Conservation (phyloP, 1,140 invertebrate species). For the Drosophila subobscura region DNA sequence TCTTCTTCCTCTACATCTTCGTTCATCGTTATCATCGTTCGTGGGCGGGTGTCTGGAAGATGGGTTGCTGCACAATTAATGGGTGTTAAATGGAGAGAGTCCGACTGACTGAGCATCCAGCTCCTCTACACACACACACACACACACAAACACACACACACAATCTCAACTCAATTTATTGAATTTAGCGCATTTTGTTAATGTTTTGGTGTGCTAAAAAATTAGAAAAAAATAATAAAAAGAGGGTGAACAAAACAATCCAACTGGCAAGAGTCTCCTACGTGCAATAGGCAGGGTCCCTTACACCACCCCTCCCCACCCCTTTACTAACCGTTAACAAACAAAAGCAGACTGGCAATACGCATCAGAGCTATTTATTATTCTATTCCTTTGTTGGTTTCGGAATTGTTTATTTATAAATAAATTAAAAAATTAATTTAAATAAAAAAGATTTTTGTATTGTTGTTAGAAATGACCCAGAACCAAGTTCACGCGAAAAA, state of each 20-base stretch:
- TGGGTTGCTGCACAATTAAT: too few relatives aligned
- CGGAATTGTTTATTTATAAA: conserved; percentile 1
- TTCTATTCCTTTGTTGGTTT: too few relatives aligned
- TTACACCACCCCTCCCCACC: not conserved
- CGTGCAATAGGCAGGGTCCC: too few relatives aligned
- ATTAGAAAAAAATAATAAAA: conserved; percentile 3
- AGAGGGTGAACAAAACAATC: not conserved
- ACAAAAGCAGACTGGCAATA: not conserved
- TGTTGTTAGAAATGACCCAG: conserved; percentile 45
- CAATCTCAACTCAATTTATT: conserved; percentile 35
- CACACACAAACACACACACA: conserved; percentile 18
- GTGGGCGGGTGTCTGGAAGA: too few relatives aligned
- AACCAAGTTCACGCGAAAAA: conserved; percentile 69
- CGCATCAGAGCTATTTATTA: too few relatives aligned
- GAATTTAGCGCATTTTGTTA: conserved; percentile 58
- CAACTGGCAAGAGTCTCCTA: not conserved
- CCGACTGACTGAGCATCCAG: not conserved
- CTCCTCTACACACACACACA: conserved; percentile 5
- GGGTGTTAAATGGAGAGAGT: too few relatives aligned
- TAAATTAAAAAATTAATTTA: not conserved
- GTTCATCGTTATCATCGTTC: too few relatives aligned
- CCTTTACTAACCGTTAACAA: not conserved
- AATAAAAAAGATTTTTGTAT: not conserved
- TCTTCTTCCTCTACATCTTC: too few relatives aligned
- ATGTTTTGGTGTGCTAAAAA: conserved; percentile 58